Conservation (phyloP, 2,113 vertebrate genomes). For the Ornithorhynchus anatinus region DNA sequence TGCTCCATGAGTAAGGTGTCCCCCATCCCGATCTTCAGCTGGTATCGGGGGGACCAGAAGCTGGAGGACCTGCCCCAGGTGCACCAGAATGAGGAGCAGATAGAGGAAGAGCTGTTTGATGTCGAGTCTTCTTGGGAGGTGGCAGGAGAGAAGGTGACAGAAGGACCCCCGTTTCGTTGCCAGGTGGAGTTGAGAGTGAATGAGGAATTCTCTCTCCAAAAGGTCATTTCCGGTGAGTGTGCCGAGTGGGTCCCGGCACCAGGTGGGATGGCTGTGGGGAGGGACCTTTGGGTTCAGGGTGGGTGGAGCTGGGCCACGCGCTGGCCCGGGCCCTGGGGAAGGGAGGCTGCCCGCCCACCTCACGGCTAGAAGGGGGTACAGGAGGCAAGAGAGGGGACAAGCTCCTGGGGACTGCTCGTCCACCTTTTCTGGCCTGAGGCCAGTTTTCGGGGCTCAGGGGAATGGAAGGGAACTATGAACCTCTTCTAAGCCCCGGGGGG, state of each 20-base stretch:
- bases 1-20: conserved; percentile 37
- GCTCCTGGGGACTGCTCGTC: no score
- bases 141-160: fast-evolving
- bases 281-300: not conserved
- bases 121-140: conserved; percentile 40
- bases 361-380: not conserved
- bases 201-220: not conserved
- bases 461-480: no score
- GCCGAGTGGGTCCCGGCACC: not conserved
- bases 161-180: conserved; percentile 46
- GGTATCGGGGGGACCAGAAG: conserved; percentile 28
- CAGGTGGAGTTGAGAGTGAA: conserved; percentile 14
- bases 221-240: conserved; percentile 31
- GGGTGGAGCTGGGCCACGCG: fast-evolving
- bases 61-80: not conserved
- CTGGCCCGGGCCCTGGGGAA: not conserved
- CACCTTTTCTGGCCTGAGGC: no score
- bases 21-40: conserved; percentile 36
- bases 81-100: fast-evolving
- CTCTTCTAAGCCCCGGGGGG: fast-evolving
- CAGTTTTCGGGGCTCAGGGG: no score
- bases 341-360: not conserved
- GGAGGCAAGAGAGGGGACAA: not conserved
- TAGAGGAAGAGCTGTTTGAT: conserved; percentile 29
- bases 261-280: not conserved